phyloP scores from a whole-genome alignment of 2,797 vertebrate species.

The Gadopsis marmoratus region DNA sequence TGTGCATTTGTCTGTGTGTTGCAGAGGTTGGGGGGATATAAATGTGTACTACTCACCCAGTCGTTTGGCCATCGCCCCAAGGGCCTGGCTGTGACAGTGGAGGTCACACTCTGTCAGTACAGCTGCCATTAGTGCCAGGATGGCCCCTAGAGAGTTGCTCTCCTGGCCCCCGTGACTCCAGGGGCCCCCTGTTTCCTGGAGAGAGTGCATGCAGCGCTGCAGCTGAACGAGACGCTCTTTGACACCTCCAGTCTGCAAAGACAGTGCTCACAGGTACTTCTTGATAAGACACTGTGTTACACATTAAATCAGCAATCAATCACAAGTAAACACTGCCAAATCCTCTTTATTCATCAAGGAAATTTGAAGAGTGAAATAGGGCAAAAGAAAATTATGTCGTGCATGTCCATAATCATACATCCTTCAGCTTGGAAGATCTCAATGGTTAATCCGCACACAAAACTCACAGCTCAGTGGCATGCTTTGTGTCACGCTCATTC shows the following conservation, averaged over 20 bases:
- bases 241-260: conserved; percentile 74
- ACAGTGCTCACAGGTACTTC: conserved; percentile 32
- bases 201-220: conserved; percentile 84
- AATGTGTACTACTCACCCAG: conserved; percentile 76
- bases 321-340: neutral
- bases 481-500: conserved; percentile 54
- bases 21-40: conserved; percentile 42
- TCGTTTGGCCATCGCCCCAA: conserved; percentile 84
- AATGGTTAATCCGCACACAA: conserved; percentile 24
- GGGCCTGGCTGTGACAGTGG: conserved; percentile 86
- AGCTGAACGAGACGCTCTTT: conserved; percentile 83
- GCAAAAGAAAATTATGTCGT: neutral
- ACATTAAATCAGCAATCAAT: neutral
- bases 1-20: conserved; percentile 21
- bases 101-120: conserved; percentile 89
- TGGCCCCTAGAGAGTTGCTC: conserved; percentile 81
- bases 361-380: neutral
- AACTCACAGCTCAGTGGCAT: conserved; percentile 26
- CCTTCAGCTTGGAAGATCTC: neutral
- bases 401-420: neutral
- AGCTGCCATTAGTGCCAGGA: conserved; percentile 86
- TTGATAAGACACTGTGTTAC: conserved; percentile 8
- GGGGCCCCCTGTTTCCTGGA: conserved; percentile 78
- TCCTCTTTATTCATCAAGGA: neutral
- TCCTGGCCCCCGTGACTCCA: conserved; percentile 71